Base-by-base conservation (phyloP, 2,888 invertebrate genomes). In the Lissonota sp. region DNA sequence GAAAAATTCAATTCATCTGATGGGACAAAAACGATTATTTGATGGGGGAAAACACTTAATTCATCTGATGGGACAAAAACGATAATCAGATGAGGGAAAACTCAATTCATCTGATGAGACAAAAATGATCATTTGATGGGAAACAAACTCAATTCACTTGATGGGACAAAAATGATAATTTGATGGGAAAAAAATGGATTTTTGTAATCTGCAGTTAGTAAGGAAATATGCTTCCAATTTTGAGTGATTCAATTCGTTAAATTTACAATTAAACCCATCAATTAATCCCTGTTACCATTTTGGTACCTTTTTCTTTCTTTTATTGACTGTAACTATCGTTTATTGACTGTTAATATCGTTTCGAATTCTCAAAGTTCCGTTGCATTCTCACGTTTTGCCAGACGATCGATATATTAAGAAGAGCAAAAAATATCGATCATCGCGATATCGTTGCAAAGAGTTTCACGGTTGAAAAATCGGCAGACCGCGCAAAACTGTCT, bases 351-450 rank as follows among this genome's bases (percentile, higher is more conserved):
- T 40, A 16, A 60, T 6, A 60, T 42, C 14, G 14, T 42, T 26
- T 57, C 26, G 44, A 57, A 57, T 57, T 37, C 6, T 57, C 57
- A 26, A 57, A 26, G 26, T 26, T 26, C 26, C 26, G 1, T 63
- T 44, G 44, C 63, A 26, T 26, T 63, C 44, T 8, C 14, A 10
- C 51, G 51, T 42, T 66, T 26, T 39, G 49, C 7, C 10, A 44
- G 6, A 58, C 46, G n/a, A 58, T 70, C 26, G 37, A 57, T 70
- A 51, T 69, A 40, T 55, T 40, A 51, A 53, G 16, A 44, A 14
- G 26, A 26, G 26, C 26, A 26, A 26, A 62, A 51, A 60, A 62
- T 66, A 60, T 78, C 60, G 69, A 72, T 67, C 66, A 46, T 26
- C 26, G 26, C 37, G 42, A 66, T 66, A 49, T 58, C 60, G n/a